Conservation (phyloP, 2,888 invertebrate genomes). For the Drosophila multiciliata region DNA sequence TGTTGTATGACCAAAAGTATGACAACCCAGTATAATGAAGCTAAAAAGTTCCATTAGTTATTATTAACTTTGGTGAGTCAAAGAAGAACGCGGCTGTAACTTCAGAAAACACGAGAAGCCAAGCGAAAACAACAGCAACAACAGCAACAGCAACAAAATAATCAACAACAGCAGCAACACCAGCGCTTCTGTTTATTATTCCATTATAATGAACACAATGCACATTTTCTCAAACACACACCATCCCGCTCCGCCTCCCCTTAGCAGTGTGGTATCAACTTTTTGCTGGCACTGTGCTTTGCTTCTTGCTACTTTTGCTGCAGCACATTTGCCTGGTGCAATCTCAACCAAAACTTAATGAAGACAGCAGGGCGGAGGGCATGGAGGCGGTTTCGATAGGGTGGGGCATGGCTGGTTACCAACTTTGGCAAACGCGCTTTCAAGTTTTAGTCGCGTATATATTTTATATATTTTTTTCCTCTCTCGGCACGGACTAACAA, state of each 20-base stretch:
- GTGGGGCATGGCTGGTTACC: constrained; percentile 41
- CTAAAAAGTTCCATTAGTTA: constrained; percentile 50
- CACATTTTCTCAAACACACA: constrained; percentile 51
- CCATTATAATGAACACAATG: constrained; percentile 80
- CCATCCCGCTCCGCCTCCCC: not conserved
- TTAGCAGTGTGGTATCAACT: constrained; percentile 42
- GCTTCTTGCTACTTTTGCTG: constrained; percentile 61
- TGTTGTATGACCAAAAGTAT: not conserved
- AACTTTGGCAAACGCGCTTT: constrained; percentile 63
- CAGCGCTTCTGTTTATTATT: constrained; percentile 74
- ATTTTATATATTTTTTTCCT: constrained; percentile 20
- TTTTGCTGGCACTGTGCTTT: constrained; percentile 68
- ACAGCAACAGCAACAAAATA: constrained; percentile 11
- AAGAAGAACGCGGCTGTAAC: constrained; percentile 41
- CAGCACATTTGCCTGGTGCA: constrained; percentile 74
- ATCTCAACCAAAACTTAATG: constrained; percentile 66
- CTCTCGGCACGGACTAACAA: constrained; percentile 46
- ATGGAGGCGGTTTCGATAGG: not conserved
- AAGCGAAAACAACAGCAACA: constrained; percentile 14
- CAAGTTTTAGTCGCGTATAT: constrained; percentile 63
- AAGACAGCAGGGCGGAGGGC: constrained; percentile 31
- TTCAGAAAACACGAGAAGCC: constrained; percentile 48
- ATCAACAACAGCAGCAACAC: constrained; percentile 14
- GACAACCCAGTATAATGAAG: constrained; percentile 46
- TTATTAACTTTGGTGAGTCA: constrained; percentile 51